phyloP scores from a whole-genome alignment of 2,113 vertebrate species.

The Dasyornis broadbenti region DNA sequence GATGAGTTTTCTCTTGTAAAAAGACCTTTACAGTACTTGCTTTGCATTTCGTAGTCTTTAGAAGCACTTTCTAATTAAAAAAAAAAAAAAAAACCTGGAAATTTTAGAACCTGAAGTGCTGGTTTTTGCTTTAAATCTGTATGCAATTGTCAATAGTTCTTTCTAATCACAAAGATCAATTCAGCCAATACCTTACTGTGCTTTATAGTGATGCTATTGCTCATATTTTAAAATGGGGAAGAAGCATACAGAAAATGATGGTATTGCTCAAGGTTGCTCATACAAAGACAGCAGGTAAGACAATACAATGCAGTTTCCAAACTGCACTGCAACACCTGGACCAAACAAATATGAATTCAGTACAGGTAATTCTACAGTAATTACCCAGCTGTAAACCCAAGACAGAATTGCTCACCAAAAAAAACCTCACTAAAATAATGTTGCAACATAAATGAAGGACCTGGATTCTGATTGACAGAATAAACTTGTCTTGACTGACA shows the following conservation, averaged over 20 bases:
- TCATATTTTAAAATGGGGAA: background rate
- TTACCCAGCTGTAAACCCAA: background rate
- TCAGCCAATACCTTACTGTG: background rate
- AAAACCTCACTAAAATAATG: background rate
- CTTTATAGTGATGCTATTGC: background rate
- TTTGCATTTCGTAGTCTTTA: background rate
- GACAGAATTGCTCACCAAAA: background rate
- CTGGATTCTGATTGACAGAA: background rate
- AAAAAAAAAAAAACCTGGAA: background rate
- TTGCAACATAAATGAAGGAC: background rate
- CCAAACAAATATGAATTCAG: background rate
- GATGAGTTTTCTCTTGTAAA: background rate
- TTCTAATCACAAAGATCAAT: background rate
- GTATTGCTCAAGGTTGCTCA: slow-evolving; percentile 9
- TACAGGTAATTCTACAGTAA: background rate
- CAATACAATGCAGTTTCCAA: slow-evolving; percentile 12
- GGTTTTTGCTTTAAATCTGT: background rate
- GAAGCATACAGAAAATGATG: background rate
- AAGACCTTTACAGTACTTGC: background rate
- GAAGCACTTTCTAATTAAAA: background rate
- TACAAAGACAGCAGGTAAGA: background rate
- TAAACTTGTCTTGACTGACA: background rate
- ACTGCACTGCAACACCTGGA: background rate
- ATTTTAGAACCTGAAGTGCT: background rate
- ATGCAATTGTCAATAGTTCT: background rate